Evolutionary conservation across 2,888 invertebrate genomes (phyloP).

Genomic region (Caenorhabditis sulstoni): DNA sequence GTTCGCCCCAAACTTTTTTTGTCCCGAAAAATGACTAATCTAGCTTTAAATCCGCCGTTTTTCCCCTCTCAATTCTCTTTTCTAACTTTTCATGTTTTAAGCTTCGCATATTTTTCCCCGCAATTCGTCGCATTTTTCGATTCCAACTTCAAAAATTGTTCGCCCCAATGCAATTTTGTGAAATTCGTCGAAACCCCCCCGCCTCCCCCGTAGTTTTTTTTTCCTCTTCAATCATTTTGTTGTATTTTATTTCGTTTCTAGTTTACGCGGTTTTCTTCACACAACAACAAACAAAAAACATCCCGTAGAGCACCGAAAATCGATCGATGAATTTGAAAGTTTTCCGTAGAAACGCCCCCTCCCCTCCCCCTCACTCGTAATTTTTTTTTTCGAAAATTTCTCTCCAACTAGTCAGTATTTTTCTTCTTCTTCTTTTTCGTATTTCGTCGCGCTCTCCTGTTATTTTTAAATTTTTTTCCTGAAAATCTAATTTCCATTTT

Average conservation of each 20-base stretch:
- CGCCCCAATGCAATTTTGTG: constrained; percentile 33
- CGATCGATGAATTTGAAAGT: too few species aligned
- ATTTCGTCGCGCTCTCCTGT: too few species aligned
- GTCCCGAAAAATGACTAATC: not conserved
- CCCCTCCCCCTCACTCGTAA: not conserved
- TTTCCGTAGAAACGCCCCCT: not conserved
- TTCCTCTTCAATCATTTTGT: constrained; percentile 10
- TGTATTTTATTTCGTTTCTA: constrained; percentile 31
- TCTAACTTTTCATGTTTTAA: constrained; percentile 59
- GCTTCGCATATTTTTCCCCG: constrained; percentile 12
- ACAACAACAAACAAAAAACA: not conserved
- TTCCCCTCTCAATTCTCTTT: too few species aligned
- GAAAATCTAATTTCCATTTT: constrained; percentile 6
- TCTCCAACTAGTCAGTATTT: not conserved
- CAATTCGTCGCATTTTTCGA: too few species aligned
- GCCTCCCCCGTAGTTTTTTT: too few species aligned
- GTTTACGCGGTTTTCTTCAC: constrained; percentile 46
- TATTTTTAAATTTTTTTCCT: too few species aligned
- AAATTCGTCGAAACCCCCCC: constrained; percentile 10
- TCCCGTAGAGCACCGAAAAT: too few species aligned
- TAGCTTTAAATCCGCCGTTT: constrained; percentile 11
- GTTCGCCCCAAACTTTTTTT: not conserved
- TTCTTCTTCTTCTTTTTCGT: too few species aligned
- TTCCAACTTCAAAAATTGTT: constrained; percentile 8
- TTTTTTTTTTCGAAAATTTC: too few species aligned